Conservation (phyloP, 2,113 vertebrate genomes). For the Morone chrysops region DNA sequence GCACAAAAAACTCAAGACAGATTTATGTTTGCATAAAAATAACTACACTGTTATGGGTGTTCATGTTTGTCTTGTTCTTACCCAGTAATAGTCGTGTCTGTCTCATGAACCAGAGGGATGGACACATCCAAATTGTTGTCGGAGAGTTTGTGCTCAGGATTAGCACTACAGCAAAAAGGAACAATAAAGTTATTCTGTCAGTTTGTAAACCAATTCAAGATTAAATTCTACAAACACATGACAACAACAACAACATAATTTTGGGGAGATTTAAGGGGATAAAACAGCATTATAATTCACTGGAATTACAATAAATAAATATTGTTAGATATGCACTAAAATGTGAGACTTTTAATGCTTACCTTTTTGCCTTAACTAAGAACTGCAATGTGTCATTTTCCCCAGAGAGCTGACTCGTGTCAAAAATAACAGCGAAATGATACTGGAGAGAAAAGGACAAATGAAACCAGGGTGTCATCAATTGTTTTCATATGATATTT, state of each 20-base stretch:
- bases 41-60: background rate
- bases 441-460: conserved; percentile 83
- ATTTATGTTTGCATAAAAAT: background rate
- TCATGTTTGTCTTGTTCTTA: conserved; percentile 76
- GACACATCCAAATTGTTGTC: conserved; percentile 91
- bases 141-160: conserved; percentile 89
- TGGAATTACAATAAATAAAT: background rate
- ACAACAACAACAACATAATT: too few species aligned
- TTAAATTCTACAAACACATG: background rate
- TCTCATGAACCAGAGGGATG: conserved; percentile 93
- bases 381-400: conserved; percentile 91
- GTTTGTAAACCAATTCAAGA: background rate
- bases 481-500: background rate
- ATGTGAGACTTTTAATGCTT: conserved; percentile 30
- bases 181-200: conserved; percentile 5
- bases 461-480: background rate
- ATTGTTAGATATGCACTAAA: background rate
- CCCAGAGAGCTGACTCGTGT: conserved; percentile 94
- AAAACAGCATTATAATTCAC: background rate
- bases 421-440: conserved; percentile 95
- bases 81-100: conserved; percentile 93
- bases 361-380: conserved; percentile 93
- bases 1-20: background rate
- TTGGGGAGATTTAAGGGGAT: background rate
- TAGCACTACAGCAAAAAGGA: conserved; percentile 85